These are phyloP conservation scores for Mesocricetus auratus DNA, from an alignment of 2,113 vertebrate genomes.

Conservation along the genomic window DNA sequence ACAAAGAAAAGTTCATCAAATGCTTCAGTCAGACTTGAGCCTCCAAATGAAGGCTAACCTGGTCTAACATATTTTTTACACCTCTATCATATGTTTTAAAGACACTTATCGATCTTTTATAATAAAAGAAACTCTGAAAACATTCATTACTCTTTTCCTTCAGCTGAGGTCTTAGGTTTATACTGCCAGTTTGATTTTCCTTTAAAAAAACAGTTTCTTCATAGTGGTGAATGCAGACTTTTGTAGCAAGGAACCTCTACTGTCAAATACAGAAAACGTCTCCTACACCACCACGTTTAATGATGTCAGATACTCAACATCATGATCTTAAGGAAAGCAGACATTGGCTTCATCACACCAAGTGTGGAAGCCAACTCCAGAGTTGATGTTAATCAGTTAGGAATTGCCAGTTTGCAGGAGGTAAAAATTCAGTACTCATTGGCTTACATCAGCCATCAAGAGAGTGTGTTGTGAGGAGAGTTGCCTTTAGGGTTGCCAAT, in stretches of 20 bases:
- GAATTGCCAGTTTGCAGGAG: constrained; percentile 73
- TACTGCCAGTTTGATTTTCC: neutral
- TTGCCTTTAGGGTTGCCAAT: constrained; percentile 61
- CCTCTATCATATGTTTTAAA: neutral
- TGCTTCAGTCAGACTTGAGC: neutral
- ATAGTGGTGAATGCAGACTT: constrained; percentile 30
- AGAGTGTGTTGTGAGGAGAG: constrained; percentile 20
- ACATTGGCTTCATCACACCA: constrained; percentile 61
- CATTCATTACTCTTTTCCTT: neutral
- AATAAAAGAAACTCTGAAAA: constrained; percentile 52
- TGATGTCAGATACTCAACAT: constrained; percentile 59
- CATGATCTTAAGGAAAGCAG: constrained; percentile 52
- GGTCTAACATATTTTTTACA: neutral
- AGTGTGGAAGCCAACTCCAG: constrained; percentile 63
- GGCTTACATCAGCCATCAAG: constrained; percentile 68
- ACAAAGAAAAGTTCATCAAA: neutral
- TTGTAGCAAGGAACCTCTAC: neutral
- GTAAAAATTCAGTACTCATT: constrained; percentile 52
- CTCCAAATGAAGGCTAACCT: neutral
- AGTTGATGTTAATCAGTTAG: constrained; percentile 67
- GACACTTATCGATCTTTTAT: neutral
- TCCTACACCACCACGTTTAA: neutral
- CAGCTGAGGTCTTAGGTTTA: neutral
- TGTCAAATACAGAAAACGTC: constrained; percentile 33
- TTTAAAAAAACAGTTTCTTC: neutral